A percentile compares a stretch with the other conserved stretches of the same genome.
These are phyloP conservation scores for Crambe crambe DNA, from an alignment of 37 sponge, comb jelly and placozoan genomes.

Conservation along the genomic window DNA sequence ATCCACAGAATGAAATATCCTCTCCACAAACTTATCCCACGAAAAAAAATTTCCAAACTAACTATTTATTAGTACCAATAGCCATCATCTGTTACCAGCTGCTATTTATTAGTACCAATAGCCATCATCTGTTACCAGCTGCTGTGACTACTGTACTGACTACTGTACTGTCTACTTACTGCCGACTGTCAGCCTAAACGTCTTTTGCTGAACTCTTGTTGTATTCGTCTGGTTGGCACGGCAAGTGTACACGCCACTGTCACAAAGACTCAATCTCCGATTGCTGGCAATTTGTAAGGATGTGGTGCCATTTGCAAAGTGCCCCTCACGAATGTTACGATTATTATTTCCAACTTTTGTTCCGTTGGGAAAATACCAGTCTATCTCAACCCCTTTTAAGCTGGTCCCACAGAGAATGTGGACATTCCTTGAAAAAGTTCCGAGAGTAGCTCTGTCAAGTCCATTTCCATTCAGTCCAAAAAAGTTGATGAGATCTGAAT, in stretches of 20 bases:
- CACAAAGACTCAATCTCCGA: not conserved
- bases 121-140: too few relatives aligned
- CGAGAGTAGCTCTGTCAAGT: slow-evolving; percentile 5
- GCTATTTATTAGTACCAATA: too few relatives aligned
- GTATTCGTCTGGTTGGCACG: not conserved
- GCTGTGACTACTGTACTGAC: too few relatives aligned
- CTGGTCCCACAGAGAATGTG: slow-evolving; percentile 20
- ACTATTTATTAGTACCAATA: too few relatives aligned
- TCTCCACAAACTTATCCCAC: too few relatives aligned
- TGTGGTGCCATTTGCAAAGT: slow-evolving; percentile 26
- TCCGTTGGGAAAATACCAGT: slow-evolving; percentile 32
- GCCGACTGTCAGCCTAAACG: slow-evolving; percentile 15
- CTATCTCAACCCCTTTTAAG: not conserved
- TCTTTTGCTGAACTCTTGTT: not conserved
- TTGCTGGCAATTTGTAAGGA: slow-evolving; percentile 15
- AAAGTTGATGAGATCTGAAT: not conserved
- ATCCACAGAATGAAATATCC: too few relatives aligned
- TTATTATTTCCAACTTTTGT: slow-evolving; percentile 9
- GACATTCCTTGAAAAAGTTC: not conserved
- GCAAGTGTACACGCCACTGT: slow-evolving; percentile 31
- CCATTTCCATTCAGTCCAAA: slow-evolving; percentile 40
- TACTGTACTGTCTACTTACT: slow-evolving; percentile 36
- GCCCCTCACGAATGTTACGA: slow-evolving; percentile 27
- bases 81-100: too few relatives aligned
- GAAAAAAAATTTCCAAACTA: too few relatives aligned